Evolutionary conservation across 2,797 vertebrate species (phyloP), one percentile per base, ranked within the genome.

Genomic region (Alectoris magna): DNA sequence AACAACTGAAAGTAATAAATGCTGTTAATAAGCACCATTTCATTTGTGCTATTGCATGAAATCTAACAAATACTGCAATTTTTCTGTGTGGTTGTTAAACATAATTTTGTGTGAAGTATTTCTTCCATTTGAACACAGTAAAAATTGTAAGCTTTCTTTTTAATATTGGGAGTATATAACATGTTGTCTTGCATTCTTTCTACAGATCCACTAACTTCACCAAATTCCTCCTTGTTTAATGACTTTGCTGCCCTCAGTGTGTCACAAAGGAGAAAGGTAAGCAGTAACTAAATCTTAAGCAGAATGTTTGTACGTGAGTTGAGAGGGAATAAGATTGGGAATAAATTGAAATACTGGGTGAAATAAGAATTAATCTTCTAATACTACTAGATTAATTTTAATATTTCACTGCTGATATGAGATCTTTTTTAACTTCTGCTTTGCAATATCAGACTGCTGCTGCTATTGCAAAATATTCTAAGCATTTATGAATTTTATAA

Each of bases 211-310:
- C 97, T 99, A 95, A 99, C 98, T 98, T 99, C 99, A 91, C 98
- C 99, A 87, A 98, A 98, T 95, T 99, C 99, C 87, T 98, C 99
- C 87, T 98, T 99, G 96, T 99, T 99, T 98, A 99, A 99, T 98
- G 99, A 99, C 97, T 99, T 99, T 98, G 98, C 98, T 98, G 99
- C 98, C 97, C 98, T 99, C 96, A 99, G 98, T 75, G 98, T 99
- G 97, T 99, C 99, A 94, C 99, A 99, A 97, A 99, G 99, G 97
- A 99, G 99, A 97, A 99, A 99, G 99, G 99, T 99, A 97, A 97
- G 98, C 88, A 78, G 75, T 75, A 63, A 44, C 71, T 85, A 93
- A 88, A 81, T 72, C 68, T 92, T 72, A 91, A 73, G 58, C 86
- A 85, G 22, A 8, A 6, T 78, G 22, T 87, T 77, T 82, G 23